Evolutionary conservation across 2,797 vertebrate species (phyloP).

Genomic region (Prunella strophiata): DNA sequence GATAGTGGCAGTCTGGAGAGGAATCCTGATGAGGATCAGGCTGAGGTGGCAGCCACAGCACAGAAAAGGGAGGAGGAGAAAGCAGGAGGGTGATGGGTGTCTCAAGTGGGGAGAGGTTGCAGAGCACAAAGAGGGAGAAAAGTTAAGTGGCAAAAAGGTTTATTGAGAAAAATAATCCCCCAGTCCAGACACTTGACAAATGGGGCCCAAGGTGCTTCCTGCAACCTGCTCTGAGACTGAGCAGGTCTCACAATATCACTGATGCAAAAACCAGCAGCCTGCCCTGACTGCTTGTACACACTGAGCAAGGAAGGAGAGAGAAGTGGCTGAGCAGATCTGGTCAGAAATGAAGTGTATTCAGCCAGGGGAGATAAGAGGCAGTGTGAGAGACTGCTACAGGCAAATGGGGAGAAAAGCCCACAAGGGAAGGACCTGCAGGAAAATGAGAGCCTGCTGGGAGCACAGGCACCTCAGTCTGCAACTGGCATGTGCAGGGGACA

Average conservation of each 20-base stretch:
- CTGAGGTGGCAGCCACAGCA: neutral
- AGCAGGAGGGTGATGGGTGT: neutral
- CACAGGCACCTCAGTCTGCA: neutral
- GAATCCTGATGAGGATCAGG: neutral
- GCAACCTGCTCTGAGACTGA: conserved; percentile 17
- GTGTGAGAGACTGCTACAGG: neutral
- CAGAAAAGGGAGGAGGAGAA: neutral
- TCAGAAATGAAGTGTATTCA: neutral
- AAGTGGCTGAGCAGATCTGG: neutral
- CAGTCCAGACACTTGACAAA: neutral
- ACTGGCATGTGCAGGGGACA: neutral
- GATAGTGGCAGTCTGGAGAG: neutral
- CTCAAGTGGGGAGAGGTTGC: neutral
- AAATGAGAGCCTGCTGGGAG: neutral
- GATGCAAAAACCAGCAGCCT: conserved; percentile 50
- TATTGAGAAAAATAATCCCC: conserved; percentile 2
- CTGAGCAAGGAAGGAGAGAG: neutral
- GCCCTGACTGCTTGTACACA: neutral
- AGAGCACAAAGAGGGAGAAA: neutral
- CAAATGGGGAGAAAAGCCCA: neutral
- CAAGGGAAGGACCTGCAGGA: neutral
- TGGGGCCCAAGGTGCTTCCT: conserved; percentile 39
- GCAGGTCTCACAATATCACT: conserved; percentile 4
- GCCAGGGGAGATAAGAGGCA: neutral
- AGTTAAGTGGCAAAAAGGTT: neutral